A percentile compares a stretch with the other conserved stretches of the same genome.
Conservation (phyloP, 2,888 invertebrate genomes). For the Apantesis nais region DNA sequence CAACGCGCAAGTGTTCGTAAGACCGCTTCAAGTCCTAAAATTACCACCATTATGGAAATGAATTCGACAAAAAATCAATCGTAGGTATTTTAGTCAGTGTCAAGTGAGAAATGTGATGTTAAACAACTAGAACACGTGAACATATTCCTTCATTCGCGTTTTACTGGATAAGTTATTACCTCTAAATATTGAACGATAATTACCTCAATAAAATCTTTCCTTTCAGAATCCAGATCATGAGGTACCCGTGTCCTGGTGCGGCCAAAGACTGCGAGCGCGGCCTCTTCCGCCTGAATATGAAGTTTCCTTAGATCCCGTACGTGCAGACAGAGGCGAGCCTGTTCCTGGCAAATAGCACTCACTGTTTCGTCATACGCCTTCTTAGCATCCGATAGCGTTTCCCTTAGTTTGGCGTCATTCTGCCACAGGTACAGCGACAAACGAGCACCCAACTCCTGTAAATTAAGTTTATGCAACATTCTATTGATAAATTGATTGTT, state of each 20-base stretch:
- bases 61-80: background rate
- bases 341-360: slow-evolving; percentile 26
- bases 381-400: slow-evolving; percentile 32
- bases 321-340: slow-evolving; percentile 41
- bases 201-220: slow-evolving; percentile 97
- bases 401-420: slow-evolving; percentile 51
- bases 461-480: background rate
- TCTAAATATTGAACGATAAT: slow-evolving; percentile 60
- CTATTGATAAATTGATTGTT: background rate
- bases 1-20: slow-evolving; percentile 12
- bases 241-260: slow-evolving; percentile 16
- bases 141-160: background rate
- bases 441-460: slow-evolving; percentile 48
- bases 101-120: background rate
- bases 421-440: slow-evolving; percentile 39
- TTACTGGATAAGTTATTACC: background rate
- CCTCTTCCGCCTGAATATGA: slow-evolving; percentile 9
- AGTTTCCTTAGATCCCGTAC: slow-evolving; percentile 23
- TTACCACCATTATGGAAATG: background rate
- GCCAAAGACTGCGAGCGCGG: slow-evolving; percentile 3
- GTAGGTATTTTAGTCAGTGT: background rate
- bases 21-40: slow-evolving; percentile 14
- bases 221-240: slow-evolving; percentile 63
- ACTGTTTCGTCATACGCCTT: slow-evolving; percentile 41
- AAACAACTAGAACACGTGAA: background rate